Percentiles rank a stretch among this genome's conserved stretches.
Evolutionary conservation across 2,888 invertebrate genomes (phyloP).

Genomic region (Apomyelois bistriatella): DNA sequence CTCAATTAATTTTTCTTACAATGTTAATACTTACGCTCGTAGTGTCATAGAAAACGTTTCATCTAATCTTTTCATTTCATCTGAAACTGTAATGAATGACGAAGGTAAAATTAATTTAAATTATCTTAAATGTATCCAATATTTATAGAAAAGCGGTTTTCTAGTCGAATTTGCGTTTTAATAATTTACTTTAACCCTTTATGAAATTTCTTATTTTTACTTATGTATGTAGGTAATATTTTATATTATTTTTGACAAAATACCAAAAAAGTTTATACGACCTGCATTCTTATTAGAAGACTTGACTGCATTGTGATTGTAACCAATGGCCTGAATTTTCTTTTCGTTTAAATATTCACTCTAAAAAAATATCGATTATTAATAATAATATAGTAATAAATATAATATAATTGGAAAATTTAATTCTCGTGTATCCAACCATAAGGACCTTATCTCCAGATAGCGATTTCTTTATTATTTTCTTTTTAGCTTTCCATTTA

Average conservation of each 20-base stretch:
- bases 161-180: too few relatives aligned
- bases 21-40: neutral
- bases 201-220: too few relatives aligned
- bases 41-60: neutral
- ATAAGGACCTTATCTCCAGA: slow-evolving; percentile 10
- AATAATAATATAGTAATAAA: too few relatives aligned
- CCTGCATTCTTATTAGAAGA: neutral
- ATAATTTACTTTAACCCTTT: too few relatives aligned
- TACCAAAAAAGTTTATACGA: neutral
- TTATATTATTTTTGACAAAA: too few relatives aligned
- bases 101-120: neutral
- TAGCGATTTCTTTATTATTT: slow-evolving; percentile 33
- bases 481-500: slow-evolving; percentile 55
- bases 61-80: slow-evolving; percentile 5
- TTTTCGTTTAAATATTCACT: neutral
- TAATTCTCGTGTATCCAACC: neutral
- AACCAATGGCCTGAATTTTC: neutral
- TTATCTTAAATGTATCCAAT: too few relatives aligned
- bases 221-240: too few relatives aligned
- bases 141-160: too few relatives aligned
- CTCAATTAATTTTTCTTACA: too few relatives aligned
- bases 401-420: too few relatives aligned
- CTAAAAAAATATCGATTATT: too few relatives aligned
- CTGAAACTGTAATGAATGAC: neutral
- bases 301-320: neutral